Conservation (phyloP, 2,113 vertebrate genomes). For the Microcebus murinus region DNA sequence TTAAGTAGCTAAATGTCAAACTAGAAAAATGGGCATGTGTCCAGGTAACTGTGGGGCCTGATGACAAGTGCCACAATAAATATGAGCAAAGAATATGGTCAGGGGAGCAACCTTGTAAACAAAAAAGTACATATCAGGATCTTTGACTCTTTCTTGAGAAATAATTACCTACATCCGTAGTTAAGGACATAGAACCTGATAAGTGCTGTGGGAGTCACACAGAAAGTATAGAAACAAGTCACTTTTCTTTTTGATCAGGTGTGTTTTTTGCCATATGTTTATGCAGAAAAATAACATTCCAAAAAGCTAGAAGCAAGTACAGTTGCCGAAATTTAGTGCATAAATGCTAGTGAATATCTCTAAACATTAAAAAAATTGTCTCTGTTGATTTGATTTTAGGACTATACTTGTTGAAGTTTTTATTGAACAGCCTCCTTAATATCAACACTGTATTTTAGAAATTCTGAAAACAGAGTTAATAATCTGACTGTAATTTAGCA, state of each 20-base stretch:
- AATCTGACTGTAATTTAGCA: background rate
- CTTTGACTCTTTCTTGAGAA: background rate
- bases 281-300: background rate
- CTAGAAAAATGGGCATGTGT: background rate
- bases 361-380: slow-evolving; percentile 22
- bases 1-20: background rate
- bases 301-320: background rate
- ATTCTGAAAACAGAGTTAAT: background rate
- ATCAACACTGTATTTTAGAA: background rate
- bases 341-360: slow-evolving; percentile 9
- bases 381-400: background rate
- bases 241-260: background rate
- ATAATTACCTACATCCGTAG: background rate
- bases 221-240: background rate
- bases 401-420: background rate
- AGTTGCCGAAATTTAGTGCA: background rate
- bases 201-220: background rate
- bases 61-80: background rate
- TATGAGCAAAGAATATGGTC: background rate
- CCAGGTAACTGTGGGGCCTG: background rate
- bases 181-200: background rate
- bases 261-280: background rate
- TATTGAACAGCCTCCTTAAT: background rate
- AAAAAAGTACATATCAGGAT: background rate
- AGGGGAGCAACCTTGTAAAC: background rate